A percentile compares a stretch with the other conserved stretches of the same genome.
Conservation (phyloP, 2,113 vertebrate species). For the Bujurquina vittata region DNA sequence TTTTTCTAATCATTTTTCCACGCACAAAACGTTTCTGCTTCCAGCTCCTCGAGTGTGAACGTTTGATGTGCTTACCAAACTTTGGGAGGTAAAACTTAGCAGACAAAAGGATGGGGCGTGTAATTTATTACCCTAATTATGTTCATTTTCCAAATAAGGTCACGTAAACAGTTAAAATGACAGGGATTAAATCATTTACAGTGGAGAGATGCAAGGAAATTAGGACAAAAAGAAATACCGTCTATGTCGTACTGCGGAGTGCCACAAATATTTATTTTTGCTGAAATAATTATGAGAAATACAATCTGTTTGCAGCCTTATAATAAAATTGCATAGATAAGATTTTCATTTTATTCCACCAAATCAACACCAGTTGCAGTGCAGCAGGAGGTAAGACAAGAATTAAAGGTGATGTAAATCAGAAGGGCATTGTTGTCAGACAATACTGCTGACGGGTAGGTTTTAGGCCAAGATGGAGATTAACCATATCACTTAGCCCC, state of each 20-base stretch:
- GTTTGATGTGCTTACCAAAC: not conserved
- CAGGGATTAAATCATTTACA: not conserved
- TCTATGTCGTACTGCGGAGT: not conserved
- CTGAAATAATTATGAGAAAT: not conserved
- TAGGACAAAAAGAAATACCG: not conserved
- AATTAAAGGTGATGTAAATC: not conserved
- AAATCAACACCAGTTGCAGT: not conserved
- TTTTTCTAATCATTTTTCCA: not conserved
- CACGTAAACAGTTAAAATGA: not conserved
- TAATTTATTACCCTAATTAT: not conserved
- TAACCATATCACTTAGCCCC: slow-evolving; percentile 29
- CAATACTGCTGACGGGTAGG: slow-evolving; percentile 30
- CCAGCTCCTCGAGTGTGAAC: not conserved
- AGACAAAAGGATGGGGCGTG: not conserved
- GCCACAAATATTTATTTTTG: not conserved
- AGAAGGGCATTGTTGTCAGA: slow-evolving; percentile 10
- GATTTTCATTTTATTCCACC: not conserved
- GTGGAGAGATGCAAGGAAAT: not conserved
- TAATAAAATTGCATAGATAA: not conserved
- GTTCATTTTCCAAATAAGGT: not conserved
- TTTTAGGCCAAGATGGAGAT: slow-evolving; percentile 44
- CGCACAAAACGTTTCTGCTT: not conserved
- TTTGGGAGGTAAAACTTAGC: not conserved
- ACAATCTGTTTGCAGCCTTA: not conserved
- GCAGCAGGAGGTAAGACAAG: not conserved